Evolutionary conservation across 2,113 vertebrate species (phyloP).

Genomic region (Menidia beryllina): DNA sequence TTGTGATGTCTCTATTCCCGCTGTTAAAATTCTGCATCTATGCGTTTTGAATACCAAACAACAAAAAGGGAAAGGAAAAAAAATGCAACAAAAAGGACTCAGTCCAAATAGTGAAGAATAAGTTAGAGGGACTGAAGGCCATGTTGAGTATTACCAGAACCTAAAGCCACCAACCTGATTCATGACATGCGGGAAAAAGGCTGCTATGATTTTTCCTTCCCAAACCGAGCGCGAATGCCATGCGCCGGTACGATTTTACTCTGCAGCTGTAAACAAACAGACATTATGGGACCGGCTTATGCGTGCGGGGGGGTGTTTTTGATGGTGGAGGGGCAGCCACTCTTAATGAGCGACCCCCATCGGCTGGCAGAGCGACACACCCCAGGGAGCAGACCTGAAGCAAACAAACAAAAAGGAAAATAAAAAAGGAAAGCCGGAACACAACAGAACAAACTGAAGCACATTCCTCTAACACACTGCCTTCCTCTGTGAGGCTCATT

Average conservation of each 20-base stretch:
- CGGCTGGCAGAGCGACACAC: not conserved
- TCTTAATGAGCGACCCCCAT: slow-evolving; percentile 50
- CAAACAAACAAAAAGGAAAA: not conserved
- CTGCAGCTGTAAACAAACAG: slow-evolving; percentile 60
- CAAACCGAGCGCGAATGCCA: slow-evolving; percentile 27
- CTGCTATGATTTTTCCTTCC: slow-evolving; percentile 9
- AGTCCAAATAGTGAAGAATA: slow-evolving; percentile 40
- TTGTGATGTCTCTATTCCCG: slow-evolving; percentile 55
- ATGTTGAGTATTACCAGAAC: slow-evolving; percentile 13
- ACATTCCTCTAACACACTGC: slow-evolving; percentile 18
- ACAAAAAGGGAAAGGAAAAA: too few relatives aligned
- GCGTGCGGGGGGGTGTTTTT: slow-evolving; percentile 32
- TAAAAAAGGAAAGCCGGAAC: not conserved
- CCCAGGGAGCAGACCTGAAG: slow-evolving; percentile 1
- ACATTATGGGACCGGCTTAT: slow-evolving; percentile 37
- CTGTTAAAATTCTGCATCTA: slow-evolving; percentile 29
- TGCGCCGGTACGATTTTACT: slow-evolving; percentile 26
- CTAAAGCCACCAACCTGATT: slow-evolving; percentile 6
- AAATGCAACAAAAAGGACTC: too few relatives aligned
- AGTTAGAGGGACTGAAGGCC: slow-evolving; percentile 4
- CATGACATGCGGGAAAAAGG: not conserved
- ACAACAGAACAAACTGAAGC: slow-evolving; percentile 26
- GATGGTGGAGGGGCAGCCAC: slow-evolving; percentile 7
- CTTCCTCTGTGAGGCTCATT: slow-evolving; percentile 34
- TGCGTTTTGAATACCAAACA: slow-evolving; percentile 45